phyloP scores from a whole-genome alignment of 2,797 vertebrate species.

The Champsocephalus gunnari region DNA sequence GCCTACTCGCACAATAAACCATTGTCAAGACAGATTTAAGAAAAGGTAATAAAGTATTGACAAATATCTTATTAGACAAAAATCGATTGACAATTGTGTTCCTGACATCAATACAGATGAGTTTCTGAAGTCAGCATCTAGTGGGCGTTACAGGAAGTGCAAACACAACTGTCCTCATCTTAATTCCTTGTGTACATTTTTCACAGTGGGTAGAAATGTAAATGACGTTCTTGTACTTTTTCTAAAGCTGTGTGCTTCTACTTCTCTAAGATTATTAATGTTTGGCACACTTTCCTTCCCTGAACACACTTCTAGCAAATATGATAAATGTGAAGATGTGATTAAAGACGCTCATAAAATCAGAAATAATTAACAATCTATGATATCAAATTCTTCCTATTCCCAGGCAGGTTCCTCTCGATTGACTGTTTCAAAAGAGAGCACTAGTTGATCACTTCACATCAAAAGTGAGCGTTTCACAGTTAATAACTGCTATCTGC shows the following conservation, averaged over 20 bases:
- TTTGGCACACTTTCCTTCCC: conserved; percentile 6
- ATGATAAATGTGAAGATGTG: not conserved
- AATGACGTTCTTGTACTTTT: not conserved
- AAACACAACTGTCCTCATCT: not conserved
- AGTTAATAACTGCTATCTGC: conserved; percentile 29
- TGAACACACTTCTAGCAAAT: not conserved
- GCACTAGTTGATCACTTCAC: conserved; percentile 20
- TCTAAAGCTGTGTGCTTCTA: not conserved
- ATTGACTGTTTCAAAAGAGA: not conserved
- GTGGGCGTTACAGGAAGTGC: conserved; percentile 46
- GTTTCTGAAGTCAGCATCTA: conserved; percentile 45
- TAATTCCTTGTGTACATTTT: not conserved
- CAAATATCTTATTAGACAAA: not conserved
- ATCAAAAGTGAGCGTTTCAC: conserved; percentile 39
- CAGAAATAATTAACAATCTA: no score
- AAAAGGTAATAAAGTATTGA: not conserved
- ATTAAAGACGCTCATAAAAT: no score
- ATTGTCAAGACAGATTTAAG: not conserved
- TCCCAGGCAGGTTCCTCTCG: conserved; percentile 20
- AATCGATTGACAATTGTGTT: not conserved
- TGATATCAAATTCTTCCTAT: conserved; percentile 3
- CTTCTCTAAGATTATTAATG: not conserved
- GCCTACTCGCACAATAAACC: not conserved
- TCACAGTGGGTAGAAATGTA: not conserved
- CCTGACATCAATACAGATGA: conserved; percentile 8